These are phyloP conservation scores for Eutolmus rufibarbis DNA, from an alignment of 2,888 invertebrate species.

Conservation along the genomic window DNA sequence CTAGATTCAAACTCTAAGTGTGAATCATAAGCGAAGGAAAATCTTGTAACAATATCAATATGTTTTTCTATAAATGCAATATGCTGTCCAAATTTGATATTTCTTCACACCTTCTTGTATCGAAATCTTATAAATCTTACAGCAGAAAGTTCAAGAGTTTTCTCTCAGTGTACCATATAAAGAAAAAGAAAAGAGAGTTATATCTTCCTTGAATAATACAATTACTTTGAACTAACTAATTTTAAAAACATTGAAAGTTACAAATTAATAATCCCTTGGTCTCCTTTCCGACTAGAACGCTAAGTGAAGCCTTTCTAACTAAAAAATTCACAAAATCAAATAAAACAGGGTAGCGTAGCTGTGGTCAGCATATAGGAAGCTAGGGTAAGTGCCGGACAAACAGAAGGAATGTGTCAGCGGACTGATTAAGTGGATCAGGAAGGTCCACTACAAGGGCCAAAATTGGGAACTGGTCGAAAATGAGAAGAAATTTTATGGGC, in stretches of 20 bases:
- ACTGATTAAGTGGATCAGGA: background rate
- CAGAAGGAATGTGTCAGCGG: background rate
- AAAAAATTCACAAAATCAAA: background rate
- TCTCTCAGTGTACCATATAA: too few relatives aligned
- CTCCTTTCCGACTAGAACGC: background rate
- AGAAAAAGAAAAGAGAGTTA: background rate
- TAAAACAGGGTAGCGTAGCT: background rate
- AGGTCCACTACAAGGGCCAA: background rate
- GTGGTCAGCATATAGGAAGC: background rate
- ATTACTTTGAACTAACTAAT: background rate
- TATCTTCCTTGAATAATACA: background rate
- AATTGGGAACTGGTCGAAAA: background rate
- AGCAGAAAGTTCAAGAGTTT: too few relatives aligned
- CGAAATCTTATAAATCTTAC: too few relatives aligned
- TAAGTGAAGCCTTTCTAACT: background rate
- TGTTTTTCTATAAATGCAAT: too few relatives aligned
- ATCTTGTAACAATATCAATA: too few relatives aligned
- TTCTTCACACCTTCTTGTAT: too few relatives aligned
- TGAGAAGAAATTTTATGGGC: background rate
- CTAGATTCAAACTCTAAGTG: too few relatives aligned
- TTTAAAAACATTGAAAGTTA: background rate
- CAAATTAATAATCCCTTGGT: background rate
- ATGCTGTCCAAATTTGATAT: too few relatives aligned
- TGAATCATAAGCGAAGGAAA: too few relatives aligned
- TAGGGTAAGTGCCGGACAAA: background rate